Evolutionary conservation across 1,140 invertebrate genomes (phyloP).

Genomic region (Triops cancriformis): DNA sequence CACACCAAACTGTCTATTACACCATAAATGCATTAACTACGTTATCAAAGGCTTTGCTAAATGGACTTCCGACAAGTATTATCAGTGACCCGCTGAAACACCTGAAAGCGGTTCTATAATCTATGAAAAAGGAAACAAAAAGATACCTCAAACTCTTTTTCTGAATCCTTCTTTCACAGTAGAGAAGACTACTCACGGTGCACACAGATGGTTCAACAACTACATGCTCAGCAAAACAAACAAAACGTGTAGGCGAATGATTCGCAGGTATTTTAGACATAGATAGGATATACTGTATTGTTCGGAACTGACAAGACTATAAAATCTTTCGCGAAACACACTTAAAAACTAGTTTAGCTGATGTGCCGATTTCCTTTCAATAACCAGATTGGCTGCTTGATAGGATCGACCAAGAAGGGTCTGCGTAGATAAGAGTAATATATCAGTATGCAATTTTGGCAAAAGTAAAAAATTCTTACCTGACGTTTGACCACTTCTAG

Average conservation of each 20-base stretch:
- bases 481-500: conserved; percentile 21
- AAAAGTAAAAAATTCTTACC: not conserved
- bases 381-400: not conserved
- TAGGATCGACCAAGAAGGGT: not conserved
- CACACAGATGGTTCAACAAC: conserved; percentile 16
- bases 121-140: not conserved
- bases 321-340: not conserved
- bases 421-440: not conserved
- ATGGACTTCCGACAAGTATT: not conserved
- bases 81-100: not conserved
- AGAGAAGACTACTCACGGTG: not conserved
- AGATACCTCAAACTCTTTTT: not conserved
- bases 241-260: not conserved
- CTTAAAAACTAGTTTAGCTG: not conserved
- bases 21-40: not conserved
- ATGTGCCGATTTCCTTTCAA: not conserved
- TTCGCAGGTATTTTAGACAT: not conserved
- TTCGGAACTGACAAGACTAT: not conserved
- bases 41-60: not conserved
- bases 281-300: not conserved
- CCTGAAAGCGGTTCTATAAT: not conserved
- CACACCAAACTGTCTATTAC: not conserved
- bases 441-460: not conserved
- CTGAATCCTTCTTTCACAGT: not conserved
- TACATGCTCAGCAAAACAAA: not conserved